Conservation (phyloP, 1,140 invertebrate species). For the Cherax destructor region DNA sequence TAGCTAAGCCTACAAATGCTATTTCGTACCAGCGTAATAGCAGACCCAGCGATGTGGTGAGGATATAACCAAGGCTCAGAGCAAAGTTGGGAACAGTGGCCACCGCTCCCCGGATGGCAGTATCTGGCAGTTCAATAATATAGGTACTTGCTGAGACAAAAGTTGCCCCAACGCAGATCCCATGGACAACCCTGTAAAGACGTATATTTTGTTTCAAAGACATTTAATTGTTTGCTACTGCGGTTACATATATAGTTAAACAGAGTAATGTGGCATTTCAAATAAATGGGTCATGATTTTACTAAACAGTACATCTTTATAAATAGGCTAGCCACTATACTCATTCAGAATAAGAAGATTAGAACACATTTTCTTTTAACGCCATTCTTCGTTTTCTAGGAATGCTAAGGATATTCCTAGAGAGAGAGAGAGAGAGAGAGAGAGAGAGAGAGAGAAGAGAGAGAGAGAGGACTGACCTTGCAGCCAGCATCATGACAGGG, state of each 20-base stretch:
- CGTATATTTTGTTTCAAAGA: background rate
- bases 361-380: too few species aligned
- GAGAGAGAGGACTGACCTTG: background rate
- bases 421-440: too few species aligned
- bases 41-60: slow-evolving; percentile 14
- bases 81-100: slow-evolving; percentile 27
- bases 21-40: slow-evolving; percentile 39
- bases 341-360: too few species aligned
- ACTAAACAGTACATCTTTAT: too few species aligned
- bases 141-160: slow-evolving; percentile 29
- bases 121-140: slow-evolving; percentile 42
- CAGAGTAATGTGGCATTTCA: too few species aligned
- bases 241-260: too few species aligned
- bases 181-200: slow-evolving; percentile 37
- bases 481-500: slow-evolving; percentile 23
- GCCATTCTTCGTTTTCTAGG: too few species aligned
- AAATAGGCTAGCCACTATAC: too few species aligned
- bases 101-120: slow-evolving; percentile 25
- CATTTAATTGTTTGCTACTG: too few species aligned
- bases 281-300: too few species aligned
- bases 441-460: too few species aligned
- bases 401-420: too few species aligned
- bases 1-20: slow-evolving; percentile 25
- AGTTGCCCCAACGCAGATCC: slow-evolving; percentile 34
- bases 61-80: slow-evolving; percentile 28